A percentile compares a stretch with the other conserved stretches of the same genome.
These are phyloP conservation scores for Lepas anatifera DNA, from an alignment of 2,888 invertebrate species.

Conservation along the genomic window DNA sequence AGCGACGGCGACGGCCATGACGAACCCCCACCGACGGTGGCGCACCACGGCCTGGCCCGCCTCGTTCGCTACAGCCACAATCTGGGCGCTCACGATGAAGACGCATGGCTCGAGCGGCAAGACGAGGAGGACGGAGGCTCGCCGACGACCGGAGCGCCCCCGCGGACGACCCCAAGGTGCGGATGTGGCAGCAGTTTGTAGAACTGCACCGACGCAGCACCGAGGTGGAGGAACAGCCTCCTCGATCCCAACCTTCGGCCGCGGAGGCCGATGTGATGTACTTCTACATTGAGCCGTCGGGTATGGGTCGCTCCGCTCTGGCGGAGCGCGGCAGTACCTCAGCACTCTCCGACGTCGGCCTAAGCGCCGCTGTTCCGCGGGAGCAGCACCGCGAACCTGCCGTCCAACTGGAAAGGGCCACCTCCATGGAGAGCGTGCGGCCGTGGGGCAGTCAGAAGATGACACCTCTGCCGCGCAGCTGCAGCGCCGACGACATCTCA, in stretches of 20 bases:
- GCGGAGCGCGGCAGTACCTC: background rate
- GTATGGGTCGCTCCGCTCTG: no score
- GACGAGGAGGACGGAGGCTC: background rate
- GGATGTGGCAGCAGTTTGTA: slow-evolving; percentile 1
- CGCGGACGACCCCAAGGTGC: background rate
- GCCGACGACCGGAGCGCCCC: background rate
- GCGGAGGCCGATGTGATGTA: background rate
- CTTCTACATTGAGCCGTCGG: background rate
- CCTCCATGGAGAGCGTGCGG: background rate
- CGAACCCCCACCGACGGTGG: background rate
- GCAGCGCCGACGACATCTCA: background rate
- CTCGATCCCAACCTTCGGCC: background rate
- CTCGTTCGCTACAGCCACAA: background rate
- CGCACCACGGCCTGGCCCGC: background rate
- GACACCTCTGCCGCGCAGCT: background rate
- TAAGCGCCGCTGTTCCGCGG: background rate
- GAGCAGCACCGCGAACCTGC: background rate
- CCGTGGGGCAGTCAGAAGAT: background rate
- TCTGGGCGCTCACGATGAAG: background rate
- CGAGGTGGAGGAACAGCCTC: background rate
- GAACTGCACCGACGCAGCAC: background rate
- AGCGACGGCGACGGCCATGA: background rate
- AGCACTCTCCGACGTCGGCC: background rate
- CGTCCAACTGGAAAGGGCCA: background rate
- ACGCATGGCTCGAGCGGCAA: no score